Evolutionary conservation across 30 jellyfish, hydroid and myxozoan species (phyloP).

Genomic region (Chrysaora quinquecirrha): DNA sequence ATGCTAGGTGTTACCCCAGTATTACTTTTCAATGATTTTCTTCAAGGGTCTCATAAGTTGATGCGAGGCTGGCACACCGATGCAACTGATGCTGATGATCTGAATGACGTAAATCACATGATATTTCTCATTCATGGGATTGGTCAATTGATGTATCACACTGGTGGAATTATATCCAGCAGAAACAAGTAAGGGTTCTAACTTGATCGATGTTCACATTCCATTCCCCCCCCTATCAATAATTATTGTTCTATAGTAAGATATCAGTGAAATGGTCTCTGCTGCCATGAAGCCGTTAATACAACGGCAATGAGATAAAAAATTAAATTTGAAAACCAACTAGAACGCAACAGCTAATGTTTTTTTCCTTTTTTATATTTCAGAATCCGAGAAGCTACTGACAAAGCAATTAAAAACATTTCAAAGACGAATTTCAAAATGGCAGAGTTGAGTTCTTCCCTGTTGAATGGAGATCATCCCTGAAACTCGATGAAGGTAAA

Average conservation of each 20-base stretch:
- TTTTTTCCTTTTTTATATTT: neutral
- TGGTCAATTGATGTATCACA: conserved; percentile 83
- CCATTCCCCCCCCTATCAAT: no score
- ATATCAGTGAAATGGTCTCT: no score
- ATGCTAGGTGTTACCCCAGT: neutral
- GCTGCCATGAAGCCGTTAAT: no score
- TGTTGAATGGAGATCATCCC: conserved; percentile 93
- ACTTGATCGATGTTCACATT: no score
- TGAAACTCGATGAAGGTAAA: conserved; percentile 93
- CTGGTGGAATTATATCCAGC: conserved; percentile 87
- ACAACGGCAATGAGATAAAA: no score
- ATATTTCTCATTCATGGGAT: conserved; percentile 92
- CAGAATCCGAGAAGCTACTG: conserved; percentile 76
- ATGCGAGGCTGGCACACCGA: conserved; percentile 86
- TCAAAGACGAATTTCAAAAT: conserved; percentile 37
- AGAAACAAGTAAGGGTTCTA: conserved; percentile 84
- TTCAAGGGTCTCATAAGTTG: conserved; percentile 58
- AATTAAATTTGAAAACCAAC: no score
- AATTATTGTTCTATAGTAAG: no score
- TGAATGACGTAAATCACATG: conserved; percentile 67
- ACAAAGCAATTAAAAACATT: conserved; percentile 61
- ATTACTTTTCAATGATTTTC: neutral
- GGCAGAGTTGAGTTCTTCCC: conserved; percentile 92
- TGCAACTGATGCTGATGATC: conserved; percentile 60
- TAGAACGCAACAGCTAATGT: no score